Conservation (phyloP, 2,797 vertebrate species). For the Lophius americanus region DNA sequence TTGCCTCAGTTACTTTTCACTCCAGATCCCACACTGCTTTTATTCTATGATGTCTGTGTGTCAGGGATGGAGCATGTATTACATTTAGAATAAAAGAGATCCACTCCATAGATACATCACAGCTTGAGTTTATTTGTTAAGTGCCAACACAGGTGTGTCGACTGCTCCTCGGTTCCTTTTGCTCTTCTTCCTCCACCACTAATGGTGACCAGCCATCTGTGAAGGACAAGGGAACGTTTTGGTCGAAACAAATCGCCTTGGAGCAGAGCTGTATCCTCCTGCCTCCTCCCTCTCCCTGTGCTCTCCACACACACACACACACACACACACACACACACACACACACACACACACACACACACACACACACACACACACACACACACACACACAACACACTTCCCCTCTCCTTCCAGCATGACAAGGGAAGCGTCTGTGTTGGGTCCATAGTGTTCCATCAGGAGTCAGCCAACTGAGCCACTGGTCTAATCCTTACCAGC, state of each 20-base stretch:
- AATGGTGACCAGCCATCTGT: slow-evolving; percentile 79
- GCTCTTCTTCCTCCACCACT: slow-evolving; percentile 57
- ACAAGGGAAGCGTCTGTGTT: slow-evolving; percentile 74
- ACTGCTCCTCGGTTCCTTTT: slow-evolving; percentile 43
- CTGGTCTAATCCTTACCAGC: slow-evolving; percentile 72
- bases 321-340: slow-evolving; percentile 38
- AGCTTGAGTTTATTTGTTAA: slow-evolving; percentile 54
- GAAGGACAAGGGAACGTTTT: slow-evolving; percentile 83
- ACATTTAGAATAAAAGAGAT: slow-evolving; percentile 53
- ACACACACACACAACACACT: slow-evolving; percentile 37
- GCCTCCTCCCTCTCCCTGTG: slow-evolving; percentile 46
- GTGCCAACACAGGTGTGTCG: slow-evolving; percentile 72
- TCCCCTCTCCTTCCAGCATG: slow-evolving; percentile 63
- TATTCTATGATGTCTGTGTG: slow-evolving; percentile 60
- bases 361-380: slow-evolving; percentile 41
- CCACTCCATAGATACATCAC: slow-evolving; percentile 39
- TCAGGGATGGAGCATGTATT: slow-evolving; percentile 61
- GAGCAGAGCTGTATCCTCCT: slow-evolving; percentile 65
- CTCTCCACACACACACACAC: slow-evolving; percentile 38
- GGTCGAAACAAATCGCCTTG: slow-evolving; percentile 81
- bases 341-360: slow-evolving; percentile 35
- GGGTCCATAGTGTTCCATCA: slow-evolving; percentile 74
- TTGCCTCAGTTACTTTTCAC: slow-evolving; percentile 73
- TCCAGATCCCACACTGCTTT: slow-evolving; percentile 57
- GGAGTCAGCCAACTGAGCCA: slow-evolving; percentile 78